Conservation (phyloP, 1,140 invertebrate genomes). For the Ips nitidus region DNA sequence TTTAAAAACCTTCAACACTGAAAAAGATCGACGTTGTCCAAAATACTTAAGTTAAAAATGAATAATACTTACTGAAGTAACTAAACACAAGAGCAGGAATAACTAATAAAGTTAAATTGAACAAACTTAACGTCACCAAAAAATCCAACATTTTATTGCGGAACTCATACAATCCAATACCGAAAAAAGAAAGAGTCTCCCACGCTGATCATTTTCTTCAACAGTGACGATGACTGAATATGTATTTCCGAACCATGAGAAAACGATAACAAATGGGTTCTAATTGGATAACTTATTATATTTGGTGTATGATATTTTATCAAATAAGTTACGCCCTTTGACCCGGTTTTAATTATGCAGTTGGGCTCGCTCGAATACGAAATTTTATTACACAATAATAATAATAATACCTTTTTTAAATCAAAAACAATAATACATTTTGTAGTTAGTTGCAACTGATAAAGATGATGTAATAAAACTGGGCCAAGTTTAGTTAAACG, state of each 20-base stretch:
- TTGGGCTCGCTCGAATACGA: not conserved
- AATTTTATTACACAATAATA: too few species aligned
- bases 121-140: conserved; percentile 38
- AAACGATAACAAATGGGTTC: conserved; percentile 12
- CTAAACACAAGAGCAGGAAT: conserved; percentile 33
- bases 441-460: too few species aligned
- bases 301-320: conserved; percentile 21
- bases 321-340: conserved; percentile 11
- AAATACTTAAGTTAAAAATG: conserved; percentile 1
- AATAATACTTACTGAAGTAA: conserved; percentile 36
- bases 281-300: conserved; percentile 9
- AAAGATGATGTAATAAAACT: too few species aligned
- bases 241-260: conserved; percentile 17
- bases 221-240: conserved; percentile 9
- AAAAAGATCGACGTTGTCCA: conserved; percentile 21
- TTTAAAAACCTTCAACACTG: conserved; percentile 41
- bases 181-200: not conserved
- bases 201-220: conserved; percentile 12
- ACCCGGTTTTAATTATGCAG: conserved; percentile 17
- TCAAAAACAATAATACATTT: too few species aligned
- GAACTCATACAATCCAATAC: not conserved
- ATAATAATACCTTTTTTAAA: too few species aligned
- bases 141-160: conserved; percentile 40
- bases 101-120: conserved; percentile 33
- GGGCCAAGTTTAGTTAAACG: too few species aligned